Percentiles rank a stretch among this genome's conserved stretches.
Conservation (phyloP, 92 coral and sea anemone genomes). For the Anthopleura xanthogrammica region DNA sequence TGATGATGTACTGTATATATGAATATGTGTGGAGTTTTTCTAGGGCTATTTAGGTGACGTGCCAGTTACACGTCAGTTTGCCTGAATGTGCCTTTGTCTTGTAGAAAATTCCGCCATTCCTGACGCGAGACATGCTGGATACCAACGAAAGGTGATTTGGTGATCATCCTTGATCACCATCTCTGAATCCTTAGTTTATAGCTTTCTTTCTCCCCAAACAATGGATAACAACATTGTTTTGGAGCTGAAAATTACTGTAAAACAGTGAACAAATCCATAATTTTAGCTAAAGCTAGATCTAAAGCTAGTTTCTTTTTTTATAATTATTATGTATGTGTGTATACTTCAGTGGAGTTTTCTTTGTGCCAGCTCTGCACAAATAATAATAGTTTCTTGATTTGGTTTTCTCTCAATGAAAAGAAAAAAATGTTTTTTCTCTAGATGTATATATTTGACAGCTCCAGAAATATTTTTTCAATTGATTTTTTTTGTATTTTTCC, state of each 20-base stretch:
- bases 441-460: too few species aligned
- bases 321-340: too few species aligned
- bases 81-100: slow-evolving; percentile 36
- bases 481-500: too few species aligned
- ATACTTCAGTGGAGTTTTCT: too few species aligned
- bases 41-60: slow-evolving; percentile 30
- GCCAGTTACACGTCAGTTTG: slow-evolving; percentile 31
- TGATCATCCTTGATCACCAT: slow-evolving; percentile 9
- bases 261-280: neutral
- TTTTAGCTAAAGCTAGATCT: too few species aligned
- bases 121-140: slow-evolving; percentile 74
- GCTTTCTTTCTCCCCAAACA: neutral
- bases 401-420: too few species aligned
- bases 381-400: too few species aligned
- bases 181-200: slow-evolving; percentile 3
- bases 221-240: neutral
- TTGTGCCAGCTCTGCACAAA: too few species aligned
- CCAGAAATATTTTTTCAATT: too few species aligned
- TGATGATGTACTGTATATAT: neutral
- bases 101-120: slow-evolving; percentile 85
- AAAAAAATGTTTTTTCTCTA: too few species aligned
- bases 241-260: neutral
- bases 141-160: slow-evolving; percentile 60
- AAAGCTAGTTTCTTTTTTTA: too few species aligned
- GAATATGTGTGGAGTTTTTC: slow-evolving; percentile 9